Conservation (phyloP, 2,797 vertebrate genomes). For the Rhyacichthys aspro region DNA sequence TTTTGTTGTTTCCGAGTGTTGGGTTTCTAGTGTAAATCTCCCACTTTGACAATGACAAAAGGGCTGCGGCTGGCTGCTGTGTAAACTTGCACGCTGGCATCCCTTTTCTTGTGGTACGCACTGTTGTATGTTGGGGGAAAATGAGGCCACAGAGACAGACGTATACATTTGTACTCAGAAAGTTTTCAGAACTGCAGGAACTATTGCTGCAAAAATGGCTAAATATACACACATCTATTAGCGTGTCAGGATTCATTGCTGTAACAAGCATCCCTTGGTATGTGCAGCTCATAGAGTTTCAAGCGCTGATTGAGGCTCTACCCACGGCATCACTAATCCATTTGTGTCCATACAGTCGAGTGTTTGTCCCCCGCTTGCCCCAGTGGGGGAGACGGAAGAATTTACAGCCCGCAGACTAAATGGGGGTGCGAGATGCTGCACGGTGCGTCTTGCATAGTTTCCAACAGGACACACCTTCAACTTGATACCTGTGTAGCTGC, state of each 20-base stretch:
- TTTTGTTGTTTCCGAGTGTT: slow-evolving; percentile 36
- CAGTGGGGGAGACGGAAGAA: slow-evolving; percentile 28
- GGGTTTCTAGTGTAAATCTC: slow-evolving; percentile 56
- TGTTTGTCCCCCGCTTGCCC: slow-evolving; percentile 14
- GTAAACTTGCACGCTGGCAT: slow-evolving; percentile 38
- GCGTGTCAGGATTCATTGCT: slow-evolving; percentile 36
- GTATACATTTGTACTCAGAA: neutral
- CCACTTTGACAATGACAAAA: slow-evolving; percentile 44
- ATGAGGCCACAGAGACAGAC: slow-evolving; percentile 11
- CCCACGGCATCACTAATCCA: slow-evolving; percentile 4
- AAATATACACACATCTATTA: slow-evolving; percentile 8
- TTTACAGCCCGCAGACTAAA: slow-evolving; percentile 25
- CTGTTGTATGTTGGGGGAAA: slow-evolving; percentile 24
- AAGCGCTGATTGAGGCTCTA: slow-evolving; percentile 18
- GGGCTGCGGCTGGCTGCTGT: slow-evolving; percentile 52
- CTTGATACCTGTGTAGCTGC: slow-evolving; percentile 38
- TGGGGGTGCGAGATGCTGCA: slow-evolving; percentile 44
- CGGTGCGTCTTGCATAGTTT: slow-evolving; percentile 30
- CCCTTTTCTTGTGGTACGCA: slow-evolving; percentile 47
- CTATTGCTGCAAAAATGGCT: slow-evolving; percentile 41
- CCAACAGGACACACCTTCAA: slow-evolving; percentile 33
- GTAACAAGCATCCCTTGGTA: slow-evolving; percentile 45
- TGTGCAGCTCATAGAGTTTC: slow-evolving; percentile 47
- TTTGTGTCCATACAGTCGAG: slow-evolving; percentile 6
- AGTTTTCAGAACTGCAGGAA: neutral